Conservation (phyloP, 1,140 invertebrate genomes). For the Schlechtendalia chinensis region DNA sequence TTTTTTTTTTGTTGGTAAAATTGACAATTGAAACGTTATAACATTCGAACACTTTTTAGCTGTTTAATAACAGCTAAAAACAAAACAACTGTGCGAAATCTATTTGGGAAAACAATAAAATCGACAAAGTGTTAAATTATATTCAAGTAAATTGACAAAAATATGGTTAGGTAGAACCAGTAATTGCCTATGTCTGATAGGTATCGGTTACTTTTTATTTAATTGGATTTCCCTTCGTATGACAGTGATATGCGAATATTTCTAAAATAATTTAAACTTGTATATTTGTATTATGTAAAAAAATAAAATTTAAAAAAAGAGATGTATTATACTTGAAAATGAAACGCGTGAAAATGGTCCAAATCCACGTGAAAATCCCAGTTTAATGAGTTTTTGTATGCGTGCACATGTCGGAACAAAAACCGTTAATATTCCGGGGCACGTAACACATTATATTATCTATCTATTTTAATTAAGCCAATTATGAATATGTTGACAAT, state of each 20-base stretch:
- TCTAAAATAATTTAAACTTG: not conserved
- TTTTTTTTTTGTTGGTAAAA: too few species aligned
- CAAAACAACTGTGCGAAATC: too few species aligned
- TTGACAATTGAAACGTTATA: too few species aligned
- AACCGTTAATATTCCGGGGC: slow-evolving; percentile 1
- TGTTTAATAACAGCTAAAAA: too few species aligned
- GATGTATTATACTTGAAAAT: not conserved
- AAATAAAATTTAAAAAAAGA: not conserved
- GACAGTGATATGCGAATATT: not conserved
- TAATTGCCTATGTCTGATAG: too few species aligned
- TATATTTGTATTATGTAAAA: slow-evolving; percentile 7
- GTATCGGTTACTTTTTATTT: too few species aligned
- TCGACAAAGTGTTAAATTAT: too few species aligned
- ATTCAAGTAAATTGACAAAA: too few species aligned
- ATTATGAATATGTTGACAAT: not conserved
- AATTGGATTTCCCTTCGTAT: not conserved
- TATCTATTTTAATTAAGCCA: slow-evolving; percentile 21
- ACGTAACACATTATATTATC: slow-evolving; percentile 1
- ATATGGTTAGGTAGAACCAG: too few species aligned
- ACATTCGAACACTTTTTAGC: too few species aligned
- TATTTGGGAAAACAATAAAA: too few species aligned
- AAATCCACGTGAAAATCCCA: not conserved
- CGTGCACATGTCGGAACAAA: not conserved
- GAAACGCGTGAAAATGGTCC: not conserved
- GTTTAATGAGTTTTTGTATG: slow-evolving; percentile 30